phyloP scores from a whole-genome alignment of 1,140 invertebrate species.

The Papilio polytes region DNA sequence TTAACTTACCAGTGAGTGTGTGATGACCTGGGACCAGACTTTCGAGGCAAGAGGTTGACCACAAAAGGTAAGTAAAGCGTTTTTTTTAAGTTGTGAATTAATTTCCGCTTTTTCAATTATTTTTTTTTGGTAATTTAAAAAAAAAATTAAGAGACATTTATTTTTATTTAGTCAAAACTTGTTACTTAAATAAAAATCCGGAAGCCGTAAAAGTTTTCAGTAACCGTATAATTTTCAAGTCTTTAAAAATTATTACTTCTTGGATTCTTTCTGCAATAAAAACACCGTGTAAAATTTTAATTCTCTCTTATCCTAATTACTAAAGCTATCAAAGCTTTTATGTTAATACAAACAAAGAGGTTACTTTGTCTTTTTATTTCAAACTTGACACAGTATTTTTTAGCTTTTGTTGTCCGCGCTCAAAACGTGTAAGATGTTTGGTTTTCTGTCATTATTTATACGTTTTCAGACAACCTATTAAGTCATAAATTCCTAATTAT shows the following conservation, averaged over 20 bases:
- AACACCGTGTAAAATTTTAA: background rate
- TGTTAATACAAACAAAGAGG: background rate
- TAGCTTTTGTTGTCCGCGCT: slow-evolving; percentile 24
- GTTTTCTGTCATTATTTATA: slow-evolving; percentile 10
- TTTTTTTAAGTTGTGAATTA: background rate
- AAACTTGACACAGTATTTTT: slow-evolving; percentile 30
- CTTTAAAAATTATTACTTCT: background rate
- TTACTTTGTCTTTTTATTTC: slow-evolving; percentile 1
- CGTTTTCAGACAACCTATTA: background rate
- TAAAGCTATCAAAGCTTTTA: slow-evolving; percentile 18
- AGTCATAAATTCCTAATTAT: slow-evolving; percentile 4
- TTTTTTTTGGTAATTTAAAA: background rate
- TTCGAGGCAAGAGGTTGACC: background rate
- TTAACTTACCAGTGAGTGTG: background rate
- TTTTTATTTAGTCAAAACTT: background rate
- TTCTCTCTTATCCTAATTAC: background rate
- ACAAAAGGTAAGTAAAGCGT: background rate
- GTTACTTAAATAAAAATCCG: background rate
- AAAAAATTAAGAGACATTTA: background rate
- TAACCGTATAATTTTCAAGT: background rate
- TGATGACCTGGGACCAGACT: background rate
- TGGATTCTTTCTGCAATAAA: background rate
- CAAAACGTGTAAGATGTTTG: background rate
- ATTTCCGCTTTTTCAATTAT: background rate
- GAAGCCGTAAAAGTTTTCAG: background rate